Evolutionary conservation across 2,113 vertebrate species (phyloP).

Genomic region (Lonchura striata): DNA sequence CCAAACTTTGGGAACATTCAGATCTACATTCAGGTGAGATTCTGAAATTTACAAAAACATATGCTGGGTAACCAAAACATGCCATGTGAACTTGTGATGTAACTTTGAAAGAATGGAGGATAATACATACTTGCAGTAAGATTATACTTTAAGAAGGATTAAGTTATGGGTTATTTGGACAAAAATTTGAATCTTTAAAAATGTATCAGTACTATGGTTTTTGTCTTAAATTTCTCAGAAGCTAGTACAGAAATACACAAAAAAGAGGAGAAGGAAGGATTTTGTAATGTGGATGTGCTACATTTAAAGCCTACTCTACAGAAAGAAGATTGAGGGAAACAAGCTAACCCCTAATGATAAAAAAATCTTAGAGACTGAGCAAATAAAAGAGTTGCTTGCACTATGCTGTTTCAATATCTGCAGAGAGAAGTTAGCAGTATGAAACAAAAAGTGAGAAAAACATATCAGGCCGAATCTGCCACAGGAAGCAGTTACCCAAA

Average conservation of each 20-base stretch:
- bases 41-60: not conserved
- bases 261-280: not conserved
- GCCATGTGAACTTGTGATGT: not conserved
- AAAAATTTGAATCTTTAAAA: not conserved
- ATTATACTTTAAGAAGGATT: not conserved
- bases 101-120: not conserved
- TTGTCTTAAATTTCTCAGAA: not conserved
- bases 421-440: not conserved
- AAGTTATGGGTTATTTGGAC: not conserved
- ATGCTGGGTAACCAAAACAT: not conserved
- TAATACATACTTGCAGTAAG: not conserved
- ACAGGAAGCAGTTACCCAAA: not conserved
- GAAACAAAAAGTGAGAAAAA: slow-evolving; percentile 31
- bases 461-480: not conserved
- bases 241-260: not conserved
- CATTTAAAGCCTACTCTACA: not conserved
- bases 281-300: not conserved
- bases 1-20: not conserved
- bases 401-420: not conserved
- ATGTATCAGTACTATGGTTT: not conserved
- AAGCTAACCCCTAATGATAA: not conserved
- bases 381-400: not conserved
- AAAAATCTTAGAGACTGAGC: not conserved
- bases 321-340: not conserved
- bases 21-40: not conserved